Conservation (phyloP, 2,888 invertebrate genomes). For the Aleiodes testaceus region DNA sequence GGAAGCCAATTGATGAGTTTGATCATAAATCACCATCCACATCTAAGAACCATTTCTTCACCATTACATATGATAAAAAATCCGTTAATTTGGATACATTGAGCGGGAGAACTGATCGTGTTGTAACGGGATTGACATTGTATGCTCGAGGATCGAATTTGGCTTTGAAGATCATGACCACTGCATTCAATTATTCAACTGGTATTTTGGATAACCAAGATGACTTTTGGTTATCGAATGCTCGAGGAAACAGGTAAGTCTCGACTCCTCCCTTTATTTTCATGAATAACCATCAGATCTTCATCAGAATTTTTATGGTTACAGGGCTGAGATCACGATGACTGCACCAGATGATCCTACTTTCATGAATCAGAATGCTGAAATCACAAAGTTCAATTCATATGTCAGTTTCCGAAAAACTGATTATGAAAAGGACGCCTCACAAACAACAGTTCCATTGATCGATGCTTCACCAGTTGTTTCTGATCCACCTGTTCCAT, state of each 20-base stretch:
- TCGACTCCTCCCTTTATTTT: conserved; percentile 29
- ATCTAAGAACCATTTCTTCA: not conserved
- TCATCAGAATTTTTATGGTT: not conserved
- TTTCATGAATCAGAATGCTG: conserved; percentile 72
- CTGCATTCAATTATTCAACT: no score
- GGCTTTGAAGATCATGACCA: no score
- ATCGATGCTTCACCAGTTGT: conserved; percentile 83
- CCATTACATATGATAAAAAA: not conserved
- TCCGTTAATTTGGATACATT: not conserved
- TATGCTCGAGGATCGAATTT: no score
- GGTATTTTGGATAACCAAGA: no score
- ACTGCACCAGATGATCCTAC: not conserved
- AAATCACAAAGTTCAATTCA: conserved; percentile 78
- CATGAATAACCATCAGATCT: conserved; percentile 51
- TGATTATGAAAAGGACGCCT: conserved; percentile 81
- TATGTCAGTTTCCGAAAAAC: conserved; percentile 80
- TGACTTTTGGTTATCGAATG: no score
- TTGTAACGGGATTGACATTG: not conserved
- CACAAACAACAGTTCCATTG: conserved; percentile 85
- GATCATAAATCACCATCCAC: not conserved
- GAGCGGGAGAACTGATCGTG: not conserved
- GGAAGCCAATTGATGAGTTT: not conserved
- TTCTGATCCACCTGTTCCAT: conserved; percentile 78
- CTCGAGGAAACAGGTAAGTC: no score
- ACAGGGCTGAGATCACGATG: not conserved